Conservation (phyloP, 2,888 invertebrate species). For the Nasonovia ribisnigri region DNA sequence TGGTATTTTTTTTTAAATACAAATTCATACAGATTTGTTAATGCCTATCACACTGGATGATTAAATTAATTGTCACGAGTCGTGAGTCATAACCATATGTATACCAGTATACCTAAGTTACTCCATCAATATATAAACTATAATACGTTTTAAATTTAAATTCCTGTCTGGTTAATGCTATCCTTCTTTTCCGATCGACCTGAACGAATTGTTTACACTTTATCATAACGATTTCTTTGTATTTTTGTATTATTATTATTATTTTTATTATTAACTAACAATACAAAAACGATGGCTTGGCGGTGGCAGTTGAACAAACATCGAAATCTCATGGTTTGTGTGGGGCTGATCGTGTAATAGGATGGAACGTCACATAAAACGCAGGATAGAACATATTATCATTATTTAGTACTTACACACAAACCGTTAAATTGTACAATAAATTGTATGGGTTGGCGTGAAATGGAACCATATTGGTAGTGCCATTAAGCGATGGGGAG, state of each 20-base stretch:
- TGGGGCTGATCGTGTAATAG: background rate
- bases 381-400: background rate
- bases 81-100: background rate
- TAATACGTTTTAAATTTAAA: background rate
- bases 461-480: background rate
- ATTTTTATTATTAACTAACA: background rate
- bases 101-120: background rate
- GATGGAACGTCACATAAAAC: background rate
- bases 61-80: background rate
- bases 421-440: conserved; percentile 30
- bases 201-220: background rate
- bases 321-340: conserved; percentile 12
- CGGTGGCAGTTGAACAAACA: conserved; percentile 34
- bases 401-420: background rate
- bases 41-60: background rate
- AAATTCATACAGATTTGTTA: background rate
- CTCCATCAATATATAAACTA: background rate
- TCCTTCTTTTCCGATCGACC: background rate
- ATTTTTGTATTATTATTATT: background rate
- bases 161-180: background rate
- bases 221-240: background rate
- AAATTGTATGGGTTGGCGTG: background rate
- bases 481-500: background rate
- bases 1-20: background rate
- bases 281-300: background rate